Conservation (phyloP, 2,113 vertebrate genomes). For the Craseonycteris thonglongyai region DNA sequence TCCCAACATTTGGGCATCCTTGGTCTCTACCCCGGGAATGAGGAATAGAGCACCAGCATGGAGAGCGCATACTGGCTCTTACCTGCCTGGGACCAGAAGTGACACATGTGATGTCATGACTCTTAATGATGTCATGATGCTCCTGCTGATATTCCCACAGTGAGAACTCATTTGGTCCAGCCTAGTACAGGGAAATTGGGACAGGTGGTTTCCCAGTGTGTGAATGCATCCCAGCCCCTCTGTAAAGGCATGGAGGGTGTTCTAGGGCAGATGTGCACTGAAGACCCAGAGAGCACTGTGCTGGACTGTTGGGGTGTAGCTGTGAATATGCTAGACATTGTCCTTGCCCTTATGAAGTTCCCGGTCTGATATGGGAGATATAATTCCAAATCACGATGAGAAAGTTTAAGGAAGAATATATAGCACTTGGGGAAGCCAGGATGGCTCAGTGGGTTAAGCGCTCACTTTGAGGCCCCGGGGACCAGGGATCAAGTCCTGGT, state of each 20-base stretch:
- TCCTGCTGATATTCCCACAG: too few species aligned
- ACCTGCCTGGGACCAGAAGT: background rate
- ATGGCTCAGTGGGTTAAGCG: too few species aligned
- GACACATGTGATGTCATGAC: background rate
- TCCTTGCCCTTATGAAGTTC: background rate
- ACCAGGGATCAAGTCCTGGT: too few species aligned
- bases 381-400: background rate
- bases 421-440: background rate
- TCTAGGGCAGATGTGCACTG: rapidly evolving
- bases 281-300: background rate
- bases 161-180: background rate
- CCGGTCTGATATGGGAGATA: background rate
- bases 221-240: too few species aligned
- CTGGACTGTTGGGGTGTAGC: background rate
- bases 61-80: background rate
- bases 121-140: background rate
- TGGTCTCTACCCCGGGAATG: background rate
- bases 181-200: background rate
- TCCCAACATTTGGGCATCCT: background rate
- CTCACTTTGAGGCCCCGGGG: too few species aligned
- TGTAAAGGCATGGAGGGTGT: background rate
- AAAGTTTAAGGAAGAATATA: background rate
- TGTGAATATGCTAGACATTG: rapidly evolving
- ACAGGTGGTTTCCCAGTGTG: background rate
- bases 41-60: background rate